These are phyloP conservation scores for Sebastes diaconus DNA, from an alignment of 2,797 vertebrate genomes.

Conservation along the genomic window DNA sequence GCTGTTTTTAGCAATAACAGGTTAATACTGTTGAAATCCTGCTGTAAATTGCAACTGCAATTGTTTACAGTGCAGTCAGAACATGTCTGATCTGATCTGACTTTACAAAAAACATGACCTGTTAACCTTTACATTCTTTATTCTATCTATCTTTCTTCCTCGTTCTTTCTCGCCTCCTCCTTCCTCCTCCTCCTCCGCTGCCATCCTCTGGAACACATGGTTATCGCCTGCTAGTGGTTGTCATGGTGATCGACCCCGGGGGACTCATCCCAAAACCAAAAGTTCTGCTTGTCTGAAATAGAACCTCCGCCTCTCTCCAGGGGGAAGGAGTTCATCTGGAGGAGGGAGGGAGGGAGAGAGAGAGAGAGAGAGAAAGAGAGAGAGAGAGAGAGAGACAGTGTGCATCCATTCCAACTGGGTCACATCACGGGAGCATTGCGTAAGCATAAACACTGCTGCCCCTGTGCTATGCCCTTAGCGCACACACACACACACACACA, in stretches of 20 bases:
- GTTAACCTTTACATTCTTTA: conserved; percentile 36
- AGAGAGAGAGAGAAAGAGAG: background rate
- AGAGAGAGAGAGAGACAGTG: conserved; percentile 52
- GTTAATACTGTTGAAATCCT: no score
- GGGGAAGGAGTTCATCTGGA: conserved; percentile 54
- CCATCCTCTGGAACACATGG: conserved; percentile 67
- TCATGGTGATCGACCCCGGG: conserved; percentile 80
- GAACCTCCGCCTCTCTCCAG: conserved; percentile 56
- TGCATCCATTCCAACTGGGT: conserved; percentile 81
- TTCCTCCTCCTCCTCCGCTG: conserved; percentile 16
- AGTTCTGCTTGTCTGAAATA: conserved; percentile 77
- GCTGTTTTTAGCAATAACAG: no score
- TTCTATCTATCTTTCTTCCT: conserved; percentile 15
- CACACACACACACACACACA: background rate
- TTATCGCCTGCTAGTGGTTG: conserved; percentile 79
- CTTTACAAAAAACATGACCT: conserved; percentile 32
- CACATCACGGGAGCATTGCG: conserved; percentile 80
- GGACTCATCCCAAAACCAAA: conserved; percentile 83
- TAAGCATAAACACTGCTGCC: conserved; percentile 81
- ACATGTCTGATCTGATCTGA: background rate
- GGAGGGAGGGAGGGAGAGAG: background rate
- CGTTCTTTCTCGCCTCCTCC: background rate
- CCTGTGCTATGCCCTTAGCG: conserved; percentile 73
- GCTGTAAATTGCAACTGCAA: no score
- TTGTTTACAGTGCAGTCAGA: background rate